Evolutionary conservation across 1,140 invertebrate genomes (phyloP), one percentile per base, ranked within the genome.

Genomic region (Daktulosphaira vitifoliae): DNA sequence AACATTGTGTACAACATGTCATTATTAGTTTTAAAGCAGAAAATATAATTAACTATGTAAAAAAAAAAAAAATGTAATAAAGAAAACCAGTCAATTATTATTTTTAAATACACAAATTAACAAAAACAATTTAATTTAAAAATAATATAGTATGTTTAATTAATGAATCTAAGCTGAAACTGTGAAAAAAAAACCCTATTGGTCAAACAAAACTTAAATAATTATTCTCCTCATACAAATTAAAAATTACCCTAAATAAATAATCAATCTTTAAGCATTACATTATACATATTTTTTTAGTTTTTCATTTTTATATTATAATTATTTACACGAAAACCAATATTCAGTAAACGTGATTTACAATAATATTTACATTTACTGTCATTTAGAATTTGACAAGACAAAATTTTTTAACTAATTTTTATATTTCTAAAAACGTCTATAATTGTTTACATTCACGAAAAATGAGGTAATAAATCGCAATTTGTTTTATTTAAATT

Each of bases 161-260:
- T n/a, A n/a, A n/a, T n/a, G n/a, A n/a, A n/a, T n/a, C n/a, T 9
- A 48, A 3, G 18, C 39, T 48, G 7, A 29, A 62, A 16, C 44
- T 33, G 26, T 62, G 25, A 62, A 62, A 46, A 62, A 46, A 54
- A 56, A 59, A 29, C 56, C 56, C 56, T 62, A 62, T 15, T n/a
- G 56, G 23, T 62, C 56, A 62, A 62, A 62, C 42, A 48, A 62
- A 48, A 62, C 16, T 62, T 62, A 48, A 48, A 62, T 62, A 62
- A 33, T 62, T 48, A 62, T 13, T 20, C 38, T 62, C 18, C 42
- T 62, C 42, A 0, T 62, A 62, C 56, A 62, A 42, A 56, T n/a
- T n/a, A 44, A 44, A n/a, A 44, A 62, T 62, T 62, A 62, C 56
- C 42, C 56, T 62, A 62, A 33, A 48, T 48, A 62, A 48, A 62